Evolutionary conservation across 2,797 vertebrate genomes (phyloP).

Genomic region (Myotis findleyi): DNA sequence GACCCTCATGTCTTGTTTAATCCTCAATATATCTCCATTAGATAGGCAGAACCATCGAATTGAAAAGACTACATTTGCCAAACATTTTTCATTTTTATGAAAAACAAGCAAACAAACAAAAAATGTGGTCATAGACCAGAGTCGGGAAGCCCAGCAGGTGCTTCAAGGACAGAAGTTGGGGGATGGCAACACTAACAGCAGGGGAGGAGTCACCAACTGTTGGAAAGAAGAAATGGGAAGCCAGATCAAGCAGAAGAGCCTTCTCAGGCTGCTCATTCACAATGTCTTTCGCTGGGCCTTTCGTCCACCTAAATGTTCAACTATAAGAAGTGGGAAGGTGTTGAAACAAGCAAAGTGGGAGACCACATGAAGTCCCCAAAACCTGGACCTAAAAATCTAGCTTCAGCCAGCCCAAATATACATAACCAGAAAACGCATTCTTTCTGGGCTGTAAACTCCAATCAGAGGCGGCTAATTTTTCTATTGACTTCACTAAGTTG

Average conservation of each 20-base stretch:
- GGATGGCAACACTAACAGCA: no score
- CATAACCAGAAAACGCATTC: neutral
- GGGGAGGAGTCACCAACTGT: no score
- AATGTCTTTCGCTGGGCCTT: neutral
- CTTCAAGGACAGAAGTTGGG: no score
- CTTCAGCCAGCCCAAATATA: neutral
- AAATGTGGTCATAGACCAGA: neutral
- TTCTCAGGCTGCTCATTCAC: neutral
- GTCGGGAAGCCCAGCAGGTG: neutral
- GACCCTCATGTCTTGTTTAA: neutral
- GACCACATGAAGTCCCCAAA: neutral
- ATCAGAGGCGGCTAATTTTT: neutral
- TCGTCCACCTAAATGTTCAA: neutral
- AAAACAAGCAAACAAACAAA: neutral
- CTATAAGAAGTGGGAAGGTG: neutral
- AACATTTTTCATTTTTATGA: neutral
- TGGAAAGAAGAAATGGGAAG: no score
- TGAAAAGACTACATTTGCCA: neutral
- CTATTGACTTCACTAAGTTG: conserved; percentile 32
- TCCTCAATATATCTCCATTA: neutral
- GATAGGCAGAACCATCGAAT: neutral
- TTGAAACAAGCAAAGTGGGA: neutral
- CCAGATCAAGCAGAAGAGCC: neutral
- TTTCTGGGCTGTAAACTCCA: neutral
- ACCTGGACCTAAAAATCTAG: neutral